These are phyloP conservation scores for Muscicapa adusta DNA, from an alignment of 2,113 vertebrate genomes.

Conservation along the genomic window DNA sequence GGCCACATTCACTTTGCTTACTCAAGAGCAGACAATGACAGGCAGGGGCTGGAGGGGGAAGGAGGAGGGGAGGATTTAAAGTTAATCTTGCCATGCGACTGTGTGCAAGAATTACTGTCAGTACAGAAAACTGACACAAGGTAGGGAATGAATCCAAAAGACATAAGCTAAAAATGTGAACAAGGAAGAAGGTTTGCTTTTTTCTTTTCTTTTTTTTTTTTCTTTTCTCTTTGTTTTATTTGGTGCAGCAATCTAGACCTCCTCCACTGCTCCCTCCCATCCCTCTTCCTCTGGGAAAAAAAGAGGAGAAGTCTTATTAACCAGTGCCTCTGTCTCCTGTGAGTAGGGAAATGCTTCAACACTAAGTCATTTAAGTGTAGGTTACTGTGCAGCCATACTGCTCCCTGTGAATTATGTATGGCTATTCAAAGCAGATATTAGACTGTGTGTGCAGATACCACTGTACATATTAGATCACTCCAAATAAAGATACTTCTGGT, in stretches of 20 bases:
- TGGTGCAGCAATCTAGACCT: constrained; percentile 3
- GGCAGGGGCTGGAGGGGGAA: constrained; percentile 52
- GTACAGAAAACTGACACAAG: constrained; percentile 59
- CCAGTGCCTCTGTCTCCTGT: neutral
- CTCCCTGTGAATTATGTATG: constrained; percentile 4
- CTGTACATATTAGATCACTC: neutral
- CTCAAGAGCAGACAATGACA: constrained; percentile 76
- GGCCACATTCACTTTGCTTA: constrained; percentile 70
- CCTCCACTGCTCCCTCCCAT: neutral
- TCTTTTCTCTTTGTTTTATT: neutral
- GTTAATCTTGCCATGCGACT: constrained; percentile 65
- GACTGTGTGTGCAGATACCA: neutral
- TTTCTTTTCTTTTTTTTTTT: too few relatives aligned
- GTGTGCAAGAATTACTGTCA: constrained; percentile 69
- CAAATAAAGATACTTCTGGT: constrained; percentile 20
- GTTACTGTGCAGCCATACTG: neutral
- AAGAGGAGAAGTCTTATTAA: neutral
- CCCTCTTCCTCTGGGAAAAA: constrained; percentile 8
- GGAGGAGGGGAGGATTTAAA: constrained; percentile 68
- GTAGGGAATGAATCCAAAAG: constrained; percentile 63
- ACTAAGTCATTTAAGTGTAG: constrained; percentile 29
- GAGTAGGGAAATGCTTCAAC: neutral
- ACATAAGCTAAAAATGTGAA: constrained; percentile 62
- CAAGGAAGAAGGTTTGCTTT: constrained; percentile 3
- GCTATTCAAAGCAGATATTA: constrained; percentile 36